Conservation (phyloP, 2,888 invertebrate genomes). For the Craniophora ligustri region DNA sequence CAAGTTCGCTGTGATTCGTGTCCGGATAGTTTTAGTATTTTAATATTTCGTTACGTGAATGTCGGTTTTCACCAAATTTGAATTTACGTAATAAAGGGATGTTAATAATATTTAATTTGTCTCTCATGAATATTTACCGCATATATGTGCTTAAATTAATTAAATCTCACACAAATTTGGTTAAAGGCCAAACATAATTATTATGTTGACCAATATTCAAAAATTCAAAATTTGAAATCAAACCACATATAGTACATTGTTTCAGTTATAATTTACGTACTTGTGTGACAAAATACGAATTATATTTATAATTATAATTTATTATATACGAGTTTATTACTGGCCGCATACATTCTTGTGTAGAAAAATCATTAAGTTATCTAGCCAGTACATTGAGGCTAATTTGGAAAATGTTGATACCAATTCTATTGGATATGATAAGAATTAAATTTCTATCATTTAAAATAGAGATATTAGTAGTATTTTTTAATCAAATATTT, state of each 20-base stretch:
- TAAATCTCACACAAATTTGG: constrained; percentile 42
- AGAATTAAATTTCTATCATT: too few relatives aligned
- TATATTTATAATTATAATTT: too few relatives aligned
- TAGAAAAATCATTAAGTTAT: too few relatives aligned
- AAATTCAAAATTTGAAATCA: constrained; percentile 46
- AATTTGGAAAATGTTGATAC: too few relatives aligned
- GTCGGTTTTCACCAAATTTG: constrained; percentile 15
- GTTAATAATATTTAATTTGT: constrained; percentile 30
- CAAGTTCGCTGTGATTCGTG: constrained; percentile 56
- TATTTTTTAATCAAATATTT: too few relatives aligned
- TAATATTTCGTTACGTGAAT: constrained; percentile 8
- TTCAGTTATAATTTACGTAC: constrained; percentile 16
- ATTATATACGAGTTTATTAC: neutral
- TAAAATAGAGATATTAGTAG: too few relatives aligned
- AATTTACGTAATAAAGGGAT: constrained; percentile 37
- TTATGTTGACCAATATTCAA: constrained; percentile 28
- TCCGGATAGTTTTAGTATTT: constrained; percentile 38
- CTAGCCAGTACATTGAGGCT: too few relatives aligned
- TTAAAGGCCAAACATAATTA: constrained; percentile 22
- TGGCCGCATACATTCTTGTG: too few relatives aligned
- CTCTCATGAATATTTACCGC: constrained; percentile 36
- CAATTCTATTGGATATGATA: too few relatives aligned
- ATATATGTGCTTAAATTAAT: constrained; percentile 44
- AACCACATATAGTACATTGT: constrained; percentile 15
- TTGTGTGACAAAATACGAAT: neutral